A percentile compares a stretch with the other conserved stretches of the same genome.
Evolutionary conservation across 2,888 invertebrate species (phyloP).

Genomic region (Tanypteryx hageni): DNA sequence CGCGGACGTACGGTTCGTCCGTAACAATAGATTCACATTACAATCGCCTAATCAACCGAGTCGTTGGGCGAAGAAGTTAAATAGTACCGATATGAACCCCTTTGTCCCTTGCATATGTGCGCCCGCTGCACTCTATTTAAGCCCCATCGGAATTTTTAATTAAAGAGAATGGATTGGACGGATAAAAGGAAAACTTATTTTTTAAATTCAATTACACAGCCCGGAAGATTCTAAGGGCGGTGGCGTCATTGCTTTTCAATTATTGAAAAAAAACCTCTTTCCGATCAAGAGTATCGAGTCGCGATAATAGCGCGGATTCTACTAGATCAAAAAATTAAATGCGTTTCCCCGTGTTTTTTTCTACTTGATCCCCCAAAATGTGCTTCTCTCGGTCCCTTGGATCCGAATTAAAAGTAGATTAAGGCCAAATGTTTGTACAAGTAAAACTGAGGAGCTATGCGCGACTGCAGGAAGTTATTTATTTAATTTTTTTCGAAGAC

Average conservation of each 20-base stretch:
- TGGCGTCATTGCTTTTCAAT: not conserved
- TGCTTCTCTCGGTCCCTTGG: not conserved
- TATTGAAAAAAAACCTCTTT: not conserved
- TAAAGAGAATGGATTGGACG: constrained; percentile 7
- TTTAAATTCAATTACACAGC: not conserved
- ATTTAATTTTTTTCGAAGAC: too few species aligned
- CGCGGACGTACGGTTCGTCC: not conserved
- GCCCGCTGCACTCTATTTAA: not conserved
- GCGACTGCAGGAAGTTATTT: too few species aligned
- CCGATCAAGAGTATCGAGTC: not conserved
- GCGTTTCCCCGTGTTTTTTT: not conserved
- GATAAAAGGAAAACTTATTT: not conserved
- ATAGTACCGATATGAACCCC: not conserved
- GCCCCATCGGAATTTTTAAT: constrained; percentile 16
- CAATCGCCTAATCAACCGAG: not conserved
- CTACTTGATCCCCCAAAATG: not conserved
- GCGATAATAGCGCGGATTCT: not conserved
- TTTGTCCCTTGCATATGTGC: not conserved
- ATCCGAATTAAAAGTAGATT: not conserved
- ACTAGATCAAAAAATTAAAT: not conserved
- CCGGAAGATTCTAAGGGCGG: not conserved
- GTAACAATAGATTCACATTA: not conserved
- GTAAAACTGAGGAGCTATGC: too few species aligned
- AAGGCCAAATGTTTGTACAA: not conserved
- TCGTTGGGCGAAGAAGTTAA: constrained; percentile 18